Conservation (phyloP, 2,888 invertebrate genomes). For the Malachius bipustulatus region DNA sequence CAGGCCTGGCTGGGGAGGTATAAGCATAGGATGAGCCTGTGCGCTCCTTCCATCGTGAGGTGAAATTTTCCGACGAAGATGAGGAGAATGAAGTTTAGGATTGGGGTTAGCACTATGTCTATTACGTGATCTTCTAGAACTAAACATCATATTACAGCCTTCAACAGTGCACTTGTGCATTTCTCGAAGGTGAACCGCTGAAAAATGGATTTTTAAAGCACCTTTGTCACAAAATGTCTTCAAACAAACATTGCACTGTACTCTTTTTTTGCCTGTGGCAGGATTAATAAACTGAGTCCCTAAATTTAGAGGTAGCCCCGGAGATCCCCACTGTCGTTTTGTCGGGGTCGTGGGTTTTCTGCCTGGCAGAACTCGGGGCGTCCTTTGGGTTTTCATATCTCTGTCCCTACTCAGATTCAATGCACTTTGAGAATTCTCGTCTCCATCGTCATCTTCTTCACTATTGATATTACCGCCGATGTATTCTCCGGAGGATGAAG, state of each 20-base stretch:
- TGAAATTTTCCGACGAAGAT: slow-evolving; percentile 83
- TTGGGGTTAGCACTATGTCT: slow-evolving; percentile 97
- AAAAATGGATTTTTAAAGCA: slow-evolving; percentile 97
- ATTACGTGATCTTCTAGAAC: slow-evolving; percentile 88
- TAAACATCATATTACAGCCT: slow-evolving; percentile 99
- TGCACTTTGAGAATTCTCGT: slow-evolving; percentile 49
- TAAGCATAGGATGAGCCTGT: slow-evolving; percentile 69
- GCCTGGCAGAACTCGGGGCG: slow-evolving; percentile 36
- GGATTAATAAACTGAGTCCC: slow-evolving; percentile 88
- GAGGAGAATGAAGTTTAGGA: slow-evolving; percentile 94
- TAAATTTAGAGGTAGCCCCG: slow-evolving; percentile 64
- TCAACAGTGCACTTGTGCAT: slow-evolving; percentile 99
- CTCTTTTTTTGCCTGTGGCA: slow-evolving; percentile 89
- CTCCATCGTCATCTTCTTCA: slow-evolving; percentile 47
- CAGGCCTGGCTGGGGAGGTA: slow-evolving; percentile 60
- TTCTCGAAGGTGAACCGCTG: slow-evolving; percentile 95
- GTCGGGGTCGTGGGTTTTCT: slow-evolving; percentile 61
- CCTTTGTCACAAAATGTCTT: slow-evolving; percentile 99
- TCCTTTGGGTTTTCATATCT: slow-evolving; percentile 33
- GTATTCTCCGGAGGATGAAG: slow-evolving; percentile 35
- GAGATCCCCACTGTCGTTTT: slow-evolving; percentile 69
- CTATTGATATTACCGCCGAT: slow-evolving; percentile 35
- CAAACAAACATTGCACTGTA: slow-evolving; percentile 94
- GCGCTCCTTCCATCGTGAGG: slow-evolving; percentile 87
- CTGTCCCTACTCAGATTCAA: slow-evolving; percentile 51